Base-by-base conservation (phyloP, 2,797 vertebrate species). In the Pseudopleuronectes americanus region DNA sequence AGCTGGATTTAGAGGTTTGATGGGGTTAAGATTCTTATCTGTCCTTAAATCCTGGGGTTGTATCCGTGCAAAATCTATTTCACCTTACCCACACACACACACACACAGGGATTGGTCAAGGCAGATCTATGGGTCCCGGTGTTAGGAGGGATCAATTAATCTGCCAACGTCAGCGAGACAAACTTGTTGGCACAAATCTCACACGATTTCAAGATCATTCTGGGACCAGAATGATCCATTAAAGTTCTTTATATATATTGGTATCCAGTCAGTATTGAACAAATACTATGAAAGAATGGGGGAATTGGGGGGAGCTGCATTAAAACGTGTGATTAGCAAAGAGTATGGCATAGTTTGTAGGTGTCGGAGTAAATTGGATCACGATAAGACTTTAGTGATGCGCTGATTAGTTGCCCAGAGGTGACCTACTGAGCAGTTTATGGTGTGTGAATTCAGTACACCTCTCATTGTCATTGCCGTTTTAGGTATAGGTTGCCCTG, bases 11-110 rank as follows among this genome's bases (percentile, higher is more conserved):
- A 89, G 87, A 95, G 93, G 92, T 94, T 92, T 94, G 93, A 92
- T 93, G 90, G 92, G 95, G 95, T 95, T 95, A 96, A 96, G 94
- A 93, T 94, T 92, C 94, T 96, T 95, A 95, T 85, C 92, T 17
- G 84, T 86, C 87, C 91, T 90, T 93, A 95, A 95, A 90, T 91
- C 90, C 92, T 86, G 86, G 79, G 90, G 92, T 87, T 91, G 90
- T 95, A 93, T 91, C 87, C 90, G 84, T 89, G 88, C 92, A 91
- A 94, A 94, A 94, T 94, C 95, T 91, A 90, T 93, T 95, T 95
- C 91, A 93, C 91, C 93, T 91, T 90, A 89, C 89, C 93, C 92
- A 95, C 31, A 4, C 19, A 56, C 13, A 17, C 17, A 38, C 47
- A 48, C 92, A 92, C 91, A 85, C 91, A 87, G 85, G 87, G 68